Conservation (phyloP, 2,888 invertebrate species). For the Ichneumoninae sp. region DNA sequence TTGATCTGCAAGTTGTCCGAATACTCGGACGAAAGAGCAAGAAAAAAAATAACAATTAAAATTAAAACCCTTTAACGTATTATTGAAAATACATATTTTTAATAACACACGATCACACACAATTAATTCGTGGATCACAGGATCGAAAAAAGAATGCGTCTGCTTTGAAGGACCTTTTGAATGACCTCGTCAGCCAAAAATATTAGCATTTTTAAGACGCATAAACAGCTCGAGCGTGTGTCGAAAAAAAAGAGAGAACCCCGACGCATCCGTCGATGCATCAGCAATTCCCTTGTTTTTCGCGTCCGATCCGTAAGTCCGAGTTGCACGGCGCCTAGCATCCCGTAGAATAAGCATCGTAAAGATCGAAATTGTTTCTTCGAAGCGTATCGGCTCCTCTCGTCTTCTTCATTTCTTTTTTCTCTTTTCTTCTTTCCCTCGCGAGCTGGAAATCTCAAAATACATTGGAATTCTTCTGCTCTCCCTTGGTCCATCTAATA, state of each 20-base stretch:
- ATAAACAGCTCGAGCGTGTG: conserved; percentile 20
- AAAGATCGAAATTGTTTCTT: conserved; percentile 81
- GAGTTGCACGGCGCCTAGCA: conserved; percentile 23
- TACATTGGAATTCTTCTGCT: conserved; percentile 61
- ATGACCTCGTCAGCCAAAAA: background rate
- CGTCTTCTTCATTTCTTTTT: conserved; percentile 3
- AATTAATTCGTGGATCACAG: background rate
- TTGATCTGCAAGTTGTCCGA: conserved; percentile 62
- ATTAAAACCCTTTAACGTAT: background rate
- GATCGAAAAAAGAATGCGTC: background rate
- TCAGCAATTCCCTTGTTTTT: conserved; percentile 58
- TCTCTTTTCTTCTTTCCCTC: conserved; percentile 34
- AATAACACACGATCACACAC: background rate
- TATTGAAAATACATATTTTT: background rate
- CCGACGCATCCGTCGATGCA: conserved; percentile 27
- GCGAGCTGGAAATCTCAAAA: conserved; percentile 58
- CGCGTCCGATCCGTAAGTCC: conserved; percentile 1
- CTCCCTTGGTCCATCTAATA: conserved; percentile 49
- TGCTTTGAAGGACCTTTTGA: conserved; percentile 1
- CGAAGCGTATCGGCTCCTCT: conserved; percentile 71
- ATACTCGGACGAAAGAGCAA: conserved; percentile 18
- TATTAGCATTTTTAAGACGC: conserved; percentile 3
- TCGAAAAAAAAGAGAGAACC: conserved; percentile 26
- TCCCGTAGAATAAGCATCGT: conserved; percentile 79
- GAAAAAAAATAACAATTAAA: conserved; percentile 18